Percentiles rank a stretch among this genome's conserved stretches.
Conservation (phyloP, 2,113 vertebrate genomes). For the Podarcis raffonei region DNA sequence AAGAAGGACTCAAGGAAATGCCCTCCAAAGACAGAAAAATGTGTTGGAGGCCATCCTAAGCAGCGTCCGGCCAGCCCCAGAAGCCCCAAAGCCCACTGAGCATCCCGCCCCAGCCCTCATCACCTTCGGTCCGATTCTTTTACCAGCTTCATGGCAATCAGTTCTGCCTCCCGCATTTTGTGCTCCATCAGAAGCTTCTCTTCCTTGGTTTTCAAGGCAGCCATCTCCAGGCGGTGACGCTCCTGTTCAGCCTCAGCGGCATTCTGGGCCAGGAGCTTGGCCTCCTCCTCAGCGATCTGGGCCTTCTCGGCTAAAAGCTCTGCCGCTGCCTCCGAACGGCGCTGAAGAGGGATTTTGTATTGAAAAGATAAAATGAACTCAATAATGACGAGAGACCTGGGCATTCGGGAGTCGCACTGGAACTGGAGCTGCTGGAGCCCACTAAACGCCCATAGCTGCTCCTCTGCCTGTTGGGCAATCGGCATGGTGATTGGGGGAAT, state of each 20-base stretch:
- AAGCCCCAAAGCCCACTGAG: background rate
- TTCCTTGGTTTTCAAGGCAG: conserved; percentile 90
- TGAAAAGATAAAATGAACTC: too few species aligned
- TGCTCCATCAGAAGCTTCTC: conserved; percentile 93
- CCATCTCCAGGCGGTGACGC: conserved; percentile 86
- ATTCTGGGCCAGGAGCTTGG: conserved; percentile 91
- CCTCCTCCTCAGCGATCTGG: conserved; percentile 92
- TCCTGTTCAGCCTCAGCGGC: conserved; percentile 93
- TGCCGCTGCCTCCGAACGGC: conserved; percentile 89
- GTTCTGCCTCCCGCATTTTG: conserved; percentile 92
- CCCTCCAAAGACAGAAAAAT: too few species aligned
- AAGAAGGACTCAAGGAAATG: too few species aligned
- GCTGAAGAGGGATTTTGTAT: conserved; percentile 61
- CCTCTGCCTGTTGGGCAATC: too few species aligned
- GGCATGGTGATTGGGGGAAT: too few species aligned
- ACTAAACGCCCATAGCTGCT: too few species aligned
- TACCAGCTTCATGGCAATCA: conserved; percentile 90
- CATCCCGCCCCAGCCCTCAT: background rate
- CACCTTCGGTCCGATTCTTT: conserved; percentile 92
- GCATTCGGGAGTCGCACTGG: too few species aligned
- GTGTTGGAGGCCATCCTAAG: too few species aligned
- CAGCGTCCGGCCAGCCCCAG: background rate
- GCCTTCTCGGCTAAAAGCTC: conserved; percentile 93
- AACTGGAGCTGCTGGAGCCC: too few species aligned
- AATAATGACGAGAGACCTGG: too few species aligned